Evolutionary conservation across 2,797 vertebrate genomes (phyloP).

Genomic region (Bradypodion ventrale): DNA sequence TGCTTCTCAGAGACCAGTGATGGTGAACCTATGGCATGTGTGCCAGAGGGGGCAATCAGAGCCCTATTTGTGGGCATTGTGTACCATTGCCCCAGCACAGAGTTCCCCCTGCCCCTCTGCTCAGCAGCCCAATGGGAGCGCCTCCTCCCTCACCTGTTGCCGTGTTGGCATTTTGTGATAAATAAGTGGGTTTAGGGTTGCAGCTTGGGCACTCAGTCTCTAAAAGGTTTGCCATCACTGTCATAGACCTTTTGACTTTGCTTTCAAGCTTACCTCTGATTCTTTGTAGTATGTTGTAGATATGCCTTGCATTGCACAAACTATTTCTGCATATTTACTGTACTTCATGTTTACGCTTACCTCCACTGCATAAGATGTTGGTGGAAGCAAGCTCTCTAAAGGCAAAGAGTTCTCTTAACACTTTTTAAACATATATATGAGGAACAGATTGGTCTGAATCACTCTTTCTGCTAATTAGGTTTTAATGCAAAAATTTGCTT

Average conservation of each 20-base stretch:
- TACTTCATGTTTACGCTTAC: constrained; percentile 46
- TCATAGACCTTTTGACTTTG: constrained; percentile 34
- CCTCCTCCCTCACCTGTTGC: no score
- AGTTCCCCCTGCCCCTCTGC: no score
- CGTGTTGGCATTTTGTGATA: no score
- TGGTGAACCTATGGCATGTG: no score
- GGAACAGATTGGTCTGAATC: constrained; percentile 62
- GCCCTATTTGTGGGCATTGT: no score
- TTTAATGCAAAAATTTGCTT: constrained; percentile 89
- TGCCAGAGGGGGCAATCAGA: no score
- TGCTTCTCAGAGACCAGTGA: constrained; percentile 37
- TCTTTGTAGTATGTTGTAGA: constrained; percentile 38
- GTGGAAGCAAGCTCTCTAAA: constrained; percentile 53
- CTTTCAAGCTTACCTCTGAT: constrained; percentile 50
- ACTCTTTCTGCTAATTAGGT: constrained; percentile 65
- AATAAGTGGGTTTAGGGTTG: no score
- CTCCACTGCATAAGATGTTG: constrained; percentile 35
- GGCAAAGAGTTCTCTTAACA: constrained; percentile 40
- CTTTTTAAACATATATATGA: constrained; percentile 39
- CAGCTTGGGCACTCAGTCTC: no score
- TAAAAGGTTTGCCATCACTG: no score
- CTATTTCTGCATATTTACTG: constrained; percentile 48
- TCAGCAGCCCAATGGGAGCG: no score
- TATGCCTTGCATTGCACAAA: constrained; percentile 35
- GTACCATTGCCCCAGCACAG: no score